Evolutionary conservation across 2,797 vertebrate genomes (phyloP), one percentile per base, ranked within the genome.

Genomic region (Labeo calbasu): DNA sequence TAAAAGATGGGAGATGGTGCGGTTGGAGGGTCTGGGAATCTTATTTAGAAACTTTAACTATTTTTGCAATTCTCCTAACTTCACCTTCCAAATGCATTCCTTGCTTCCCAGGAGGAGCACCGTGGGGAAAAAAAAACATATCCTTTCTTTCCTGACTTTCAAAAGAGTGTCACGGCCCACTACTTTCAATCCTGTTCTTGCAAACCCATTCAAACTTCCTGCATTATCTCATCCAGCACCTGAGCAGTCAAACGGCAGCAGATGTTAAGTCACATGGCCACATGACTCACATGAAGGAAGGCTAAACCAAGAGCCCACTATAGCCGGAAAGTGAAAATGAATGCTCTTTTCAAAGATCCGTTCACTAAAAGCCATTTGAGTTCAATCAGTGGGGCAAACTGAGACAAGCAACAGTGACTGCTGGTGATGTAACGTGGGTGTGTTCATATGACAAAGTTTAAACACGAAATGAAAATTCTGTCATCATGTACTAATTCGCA

Each of bases 191-290:
- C 32, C 28, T n/a, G 51, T n/a, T 75, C 17, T 12, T 14, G 51
- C 19, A 14, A 55, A 8, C 28, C 53, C 19, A 36, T 36, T 75
- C 28, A 36, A 32, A 75, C 51, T 57, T 75, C 51, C 51, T 75
- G 51, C 8, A 59, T 77, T n/a, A 77, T 11, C 21, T 43, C 36
- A 59, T 59, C 36, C 32, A 77, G 19, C 36, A 59, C 73, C 53
- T 59, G 73, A 59, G 32, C 48, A 53, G 71, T 40, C 32, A 40
- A 0, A 36, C 7, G 13, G 36, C 53, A 15, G 28, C 53, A 76
- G 53, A 76, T 17, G 51, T 40, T 53, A 59, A 57, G 72, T 55
- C 72, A 76, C 73, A 9, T 40, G 51, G 23, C 72, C 57, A 23
- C 32, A 43, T 40, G 51, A 15, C n/a, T 77, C 53, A 59, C 9